Evolutionary conservation across 2,797 vertebrate species (phyloP), one percentile per base, ranked within the genome.

Genomic region (Poecilia wingei): DNA sequence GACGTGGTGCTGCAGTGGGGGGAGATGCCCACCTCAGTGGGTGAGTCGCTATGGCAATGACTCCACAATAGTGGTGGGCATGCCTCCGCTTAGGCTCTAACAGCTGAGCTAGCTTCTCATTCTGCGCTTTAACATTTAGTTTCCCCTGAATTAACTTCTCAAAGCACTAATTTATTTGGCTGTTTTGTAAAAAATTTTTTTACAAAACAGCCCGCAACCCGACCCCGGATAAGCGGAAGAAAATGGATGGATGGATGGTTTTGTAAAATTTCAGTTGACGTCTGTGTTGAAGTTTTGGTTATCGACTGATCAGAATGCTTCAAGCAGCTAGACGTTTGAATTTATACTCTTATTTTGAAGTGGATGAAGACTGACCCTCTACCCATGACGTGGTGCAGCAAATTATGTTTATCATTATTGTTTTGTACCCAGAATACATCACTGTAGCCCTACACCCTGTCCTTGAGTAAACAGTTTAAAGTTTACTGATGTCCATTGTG

Each of bases 1-100:
- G 97, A 98, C 0, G 97, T 99, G 89, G 98, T 99, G 92, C 95
- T 99, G 79, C 98, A 99, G 93, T 99, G 98, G 98, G 98, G 98
- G 79, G 98, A 99, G 95, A 99, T 99, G 98, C 98, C 98, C 25
- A 99, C 98, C 22, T 99, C 98, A 74, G 98, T 99, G 88, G 98
- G 98, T 99, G 91, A 78, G 98, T 92, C 22, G 22, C n/a, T 5
- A 46, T 77, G 7, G 25, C 14, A 71, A n/a, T 74, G 36, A 41
- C 9, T 55, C 22, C 53, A n/a, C 9, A n/a, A 4, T 22, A 53
- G 22, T 25, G 22, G 22, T 8, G 20, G 51, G 22, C 7, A 25
- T 22, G 1, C 7, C 51, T 55, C 53, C 25, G 3, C 25, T n/a
- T 12, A 55, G 22, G 53, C 53, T 25, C 53, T 2, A 13, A 13